Evolutionary conservation across 2,888 invertebrate species (phyloP), one percentile per base, ranked within the genome.

Genomic region (Isoperla grammatica): DNA sequence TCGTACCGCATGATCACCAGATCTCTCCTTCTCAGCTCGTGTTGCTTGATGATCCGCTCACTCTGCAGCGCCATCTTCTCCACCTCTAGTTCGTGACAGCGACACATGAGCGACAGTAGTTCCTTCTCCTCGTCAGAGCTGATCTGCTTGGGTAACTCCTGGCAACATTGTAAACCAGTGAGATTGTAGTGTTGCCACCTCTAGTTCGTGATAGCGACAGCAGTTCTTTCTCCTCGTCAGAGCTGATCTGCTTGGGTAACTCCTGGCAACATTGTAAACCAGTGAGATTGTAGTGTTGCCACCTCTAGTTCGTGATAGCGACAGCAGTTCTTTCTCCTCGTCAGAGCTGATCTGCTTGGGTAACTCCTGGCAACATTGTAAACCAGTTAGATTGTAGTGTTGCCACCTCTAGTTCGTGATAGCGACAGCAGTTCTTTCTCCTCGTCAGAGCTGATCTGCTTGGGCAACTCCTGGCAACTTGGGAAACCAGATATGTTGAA

Each of bases 281-380:
- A 8, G 29, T 29, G 4, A 29, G 29, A 29, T 29, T 29, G n/a
- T n/a, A n/a, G n/a, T n/a, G n/a, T n/a, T n/a, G n/a, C 93, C 0
- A 95, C 94, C 76, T 96, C 96, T 59, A 95, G 78, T 75, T 95
- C 92, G 72, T 96, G 95, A 40, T 96, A 94, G 66, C 91, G 84
- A 69, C 94, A 90, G 75, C 59, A 96, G 84, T 72, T 97, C 96
- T 43, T 90, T 81, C 75, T 97, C 95, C 65, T 95, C 93, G 56
- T 91, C 89, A 63, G 89, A 90, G 70, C 86, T 89, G 57, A 94
- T 85, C 57, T 88, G 81, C 56, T 87, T 87, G 2, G 95, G 92
- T 61, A 95, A 76, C 76, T 90, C 89, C 92, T 89, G 71, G n/a
- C n/a, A n/a, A n/a, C 29, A 6, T 29, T 29, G 29, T 29, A 29